Evolutionary conservation across 2,797 vertebrate species (phyloP).

Genomic region (Poecilia picta): DNA sequence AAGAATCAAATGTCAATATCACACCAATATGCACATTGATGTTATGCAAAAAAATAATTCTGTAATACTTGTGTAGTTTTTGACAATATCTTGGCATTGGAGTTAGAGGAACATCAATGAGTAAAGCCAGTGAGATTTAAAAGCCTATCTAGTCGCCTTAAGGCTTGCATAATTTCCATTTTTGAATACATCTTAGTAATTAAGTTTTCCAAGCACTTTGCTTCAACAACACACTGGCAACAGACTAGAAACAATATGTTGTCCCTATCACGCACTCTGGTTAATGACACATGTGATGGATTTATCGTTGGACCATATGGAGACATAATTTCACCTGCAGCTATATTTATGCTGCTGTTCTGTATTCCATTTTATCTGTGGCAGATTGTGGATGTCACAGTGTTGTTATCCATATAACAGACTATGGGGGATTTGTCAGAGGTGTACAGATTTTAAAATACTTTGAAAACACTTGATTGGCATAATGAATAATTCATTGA

Average conservation of each 20-base stretch:
- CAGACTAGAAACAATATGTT: constrained; percentile 17
- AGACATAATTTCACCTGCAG: constrained; percentile 13
- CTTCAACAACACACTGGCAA: constrained; percentile 30
- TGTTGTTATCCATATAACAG: not conserved
- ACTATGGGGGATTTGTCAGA: not conserved
- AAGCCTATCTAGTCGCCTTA: constrained; percentile 40
- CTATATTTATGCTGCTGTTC: not conserved
- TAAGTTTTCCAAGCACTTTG: constrained; percentile 44
- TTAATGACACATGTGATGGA: constrained; percentile 24
- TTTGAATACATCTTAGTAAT: constrained; percentile 59
- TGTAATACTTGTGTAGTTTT: constrained; percentile 30
- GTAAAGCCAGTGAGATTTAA: constrained; percentile 39
- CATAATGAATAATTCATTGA: constrained; percentile 9
- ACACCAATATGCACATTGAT: constrained; percentile 11
- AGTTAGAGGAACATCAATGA: constrained; percentile 39
- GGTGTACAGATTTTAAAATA: not conserved
- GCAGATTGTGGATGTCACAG: constrained; percentile 1
- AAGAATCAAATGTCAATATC: constrained; percentile 17
- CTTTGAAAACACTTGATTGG: constrained; percentile 8
- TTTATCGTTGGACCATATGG: constrained; percentile 17
- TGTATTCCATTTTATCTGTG: not conserved
- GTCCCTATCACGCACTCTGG: not conserved
- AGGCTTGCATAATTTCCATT: constrained; percentile 56
- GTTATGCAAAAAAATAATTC: constrained; percentile 2
- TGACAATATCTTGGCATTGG: constrained; percentile 55